These are phyloP conservation scores for Bambusicola thoracicus DNA, from an alignment of 2,113 vertebrate species.

Conservation along the genomic window DNA sequence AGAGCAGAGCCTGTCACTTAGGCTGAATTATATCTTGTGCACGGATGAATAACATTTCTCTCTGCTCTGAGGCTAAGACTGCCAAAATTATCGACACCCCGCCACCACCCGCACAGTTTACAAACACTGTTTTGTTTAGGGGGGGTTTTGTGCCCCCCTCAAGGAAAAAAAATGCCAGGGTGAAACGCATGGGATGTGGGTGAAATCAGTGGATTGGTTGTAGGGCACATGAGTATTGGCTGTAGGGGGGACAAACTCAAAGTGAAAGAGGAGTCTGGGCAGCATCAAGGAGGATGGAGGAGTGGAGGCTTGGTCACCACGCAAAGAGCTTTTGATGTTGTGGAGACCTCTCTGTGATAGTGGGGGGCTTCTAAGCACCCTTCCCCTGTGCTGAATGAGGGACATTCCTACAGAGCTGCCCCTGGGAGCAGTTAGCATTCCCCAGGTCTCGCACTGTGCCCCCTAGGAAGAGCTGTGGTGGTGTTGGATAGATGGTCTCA, in stretches of 20 bases:
- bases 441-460: accelerated
- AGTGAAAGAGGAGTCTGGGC: neutral
- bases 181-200: neutral
- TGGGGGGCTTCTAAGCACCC: neutral
- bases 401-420: neutral
- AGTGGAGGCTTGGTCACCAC: neutral
- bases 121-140: conserved; percentile 50
- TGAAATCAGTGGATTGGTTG: neutral
- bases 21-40: conserved; percentile 69
- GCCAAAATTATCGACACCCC: conserved; percentile 57
- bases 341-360: neutral
- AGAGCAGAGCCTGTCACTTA: conserved; percentile 72
- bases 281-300: neutral
- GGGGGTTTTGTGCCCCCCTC: neutral
- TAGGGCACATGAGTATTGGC: neutral
- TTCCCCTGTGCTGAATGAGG: neutral
- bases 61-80: conserved; percentile 19
- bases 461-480: neutral
- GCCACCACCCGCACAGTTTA: neutral
- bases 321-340: neutral
- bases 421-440: neutral
- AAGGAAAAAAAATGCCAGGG: neutral
- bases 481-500: neutral
- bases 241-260: neutral
- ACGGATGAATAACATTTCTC: conserved; percentile 70